Conservation (phyloP, 1,140 invertebrate species). For the Arctopsyche grandis region DNA sequence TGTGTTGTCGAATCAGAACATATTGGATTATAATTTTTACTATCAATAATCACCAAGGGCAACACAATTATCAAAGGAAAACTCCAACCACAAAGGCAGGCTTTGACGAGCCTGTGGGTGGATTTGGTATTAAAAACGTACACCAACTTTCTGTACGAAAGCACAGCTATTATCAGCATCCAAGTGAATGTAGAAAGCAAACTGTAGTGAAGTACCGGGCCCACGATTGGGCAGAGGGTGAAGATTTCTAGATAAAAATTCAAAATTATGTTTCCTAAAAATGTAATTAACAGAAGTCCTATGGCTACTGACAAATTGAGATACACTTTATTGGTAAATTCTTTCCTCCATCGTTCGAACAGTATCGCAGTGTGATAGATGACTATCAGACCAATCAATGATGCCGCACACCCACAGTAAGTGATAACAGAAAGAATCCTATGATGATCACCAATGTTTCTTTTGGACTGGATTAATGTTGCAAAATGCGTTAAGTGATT, state of each 20-base stretch:
- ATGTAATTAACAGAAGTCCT: slow-evolving; percentile 58
- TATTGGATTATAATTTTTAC: too few relatives aligned
- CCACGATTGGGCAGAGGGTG: slow-evolving; percentile 60
- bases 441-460: slow-evolving; percentile 56
- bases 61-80: slow-evolving; percentile 60
- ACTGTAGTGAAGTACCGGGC: slow-evolving; percentile 62
- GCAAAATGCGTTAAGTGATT: slow-evolving; percentile 65
- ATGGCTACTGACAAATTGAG: slow-evolving; percentile 62
- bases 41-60: slow-evolving; percentile 60
- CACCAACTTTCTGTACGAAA: slow-evolving; percentile 63
- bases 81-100: slow-evolving; percentile 62
- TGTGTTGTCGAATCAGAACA: slow-evolving; percentile 48
- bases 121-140: slow-evolving; percentile 61
- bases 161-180: slow-evolving; percentile 64
- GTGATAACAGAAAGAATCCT: slow-evolving; percentile 59
- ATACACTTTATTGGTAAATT: slow-evolving; percentile 65
- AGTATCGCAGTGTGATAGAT: slow-evolving; percentile 60
- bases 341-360: slow-evolving; percentile 63
- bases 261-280: slow-evolving; percentile 58
- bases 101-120: slow-evolving; percentile 62
- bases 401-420: slow-evolving; percentile 61
- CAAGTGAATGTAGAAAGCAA: slow-evolving; percentile 64
- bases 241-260: slow-evolving; percentile 56
- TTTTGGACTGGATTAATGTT: slow-evolving; percentile 58
- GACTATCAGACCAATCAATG: slow-evolving; percentile 60